phyloP scores from a whole-genome alignment of 1,140 invertebrate genomes.

The Lamellibrachia luymesi region DNA sequence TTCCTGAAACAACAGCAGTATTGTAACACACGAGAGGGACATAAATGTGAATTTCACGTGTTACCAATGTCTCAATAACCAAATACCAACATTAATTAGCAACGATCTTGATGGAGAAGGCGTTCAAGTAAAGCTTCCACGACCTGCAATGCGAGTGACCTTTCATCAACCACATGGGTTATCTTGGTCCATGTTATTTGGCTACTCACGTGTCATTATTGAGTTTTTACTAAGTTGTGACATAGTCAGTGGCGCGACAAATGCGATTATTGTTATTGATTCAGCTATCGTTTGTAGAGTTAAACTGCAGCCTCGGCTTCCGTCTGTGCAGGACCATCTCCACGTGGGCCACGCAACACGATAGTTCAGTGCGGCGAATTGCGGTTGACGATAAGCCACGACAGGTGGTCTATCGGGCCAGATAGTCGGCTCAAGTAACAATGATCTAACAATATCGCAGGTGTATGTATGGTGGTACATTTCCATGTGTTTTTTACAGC shows the following conservation, averaged over 20 bases:
- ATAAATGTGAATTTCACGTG: background rate
- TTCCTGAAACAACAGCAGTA: background rate
- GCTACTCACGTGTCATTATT: background rate
- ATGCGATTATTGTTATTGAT: background rate
- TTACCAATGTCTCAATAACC: background rate
- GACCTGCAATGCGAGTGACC: background rate
- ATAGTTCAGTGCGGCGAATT: background rate
- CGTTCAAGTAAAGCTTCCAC: background rate
- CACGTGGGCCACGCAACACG: background rate
- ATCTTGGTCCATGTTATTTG: background rate
- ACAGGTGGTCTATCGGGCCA: background rate
- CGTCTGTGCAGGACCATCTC: background rate
- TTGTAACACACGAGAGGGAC: background rate
- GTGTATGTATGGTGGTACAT: background rate
- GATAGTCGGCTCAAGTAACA: background rate
- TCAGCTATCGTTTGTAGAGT: background rate
- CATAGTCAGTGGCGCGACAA: background rate
- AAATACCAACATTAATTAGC: background rate
- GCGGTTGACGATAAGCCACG: background rate
- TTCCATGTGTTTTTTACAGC: background rate
- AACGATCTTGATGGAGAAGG: background rate
- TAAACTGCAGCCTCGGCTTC: background rate
- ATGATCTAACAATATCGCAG: background rate
- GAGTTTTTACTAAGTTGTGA: background rate
- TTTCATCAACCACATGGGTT: background rate